Evolutionary conservation across 2,797 vertebrate genomes (phyloP).

Genomic region (Clamator glandarius): DNA sequence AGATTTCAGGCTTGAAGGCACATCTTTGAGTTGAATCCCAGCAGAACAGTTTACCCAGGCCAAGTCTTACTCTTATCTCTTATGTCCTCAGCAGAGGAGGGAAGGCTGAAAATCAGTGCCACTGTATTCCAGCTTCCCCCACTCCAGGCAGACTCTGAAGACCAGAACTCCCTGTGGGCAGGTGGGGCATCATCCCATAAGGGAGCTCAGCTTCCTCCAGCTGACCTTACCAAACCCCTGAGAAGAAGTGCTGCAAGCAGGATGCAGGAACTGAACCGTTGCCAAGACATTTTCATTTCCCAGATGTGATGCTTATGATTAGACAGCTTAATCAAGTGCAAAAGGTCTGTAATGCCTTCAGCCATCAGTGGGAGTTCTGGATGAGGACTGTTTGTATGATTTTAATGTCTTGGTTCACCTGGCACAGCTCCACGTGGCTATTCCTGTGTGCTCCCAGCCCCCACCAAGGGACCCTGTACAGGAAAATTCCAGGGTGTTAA

Average conservation of each 20-base stretch:
- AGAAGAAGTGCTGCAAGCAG: neutral
- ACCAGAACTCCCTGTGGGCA: neutral
- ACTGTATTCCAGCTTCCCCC: neutral
- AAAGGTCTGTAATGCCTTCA: neutral
- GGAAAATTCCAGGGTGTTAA: neutral
- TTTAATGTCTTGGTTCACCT: neutral
- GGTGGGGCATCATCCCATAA: rapidly evolving
- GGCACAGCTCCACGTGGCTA: neutral
- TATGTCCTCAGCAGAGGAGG: neutral
- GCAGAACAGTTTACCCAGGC: neutral
- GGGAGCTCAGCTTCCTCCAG: neutral
- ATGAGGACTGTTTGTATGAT: neutral
- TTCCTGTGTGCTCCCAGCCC: neutral
- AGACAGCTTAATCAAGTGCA: neutral
- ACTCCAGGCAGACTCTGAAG: neutral
- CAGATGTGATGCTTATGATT: neutral
- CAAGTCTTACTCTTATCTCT: neutral
- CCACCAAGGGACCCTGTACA: rapidly evolving
- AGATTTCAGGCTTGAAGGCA: neutral
- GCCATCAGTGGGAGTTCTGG: neutral
- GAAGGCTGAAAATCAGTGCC: rapidly evolving
- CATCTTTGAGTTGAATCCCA: neutral
- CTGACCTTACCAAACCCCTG: rapidly evolving
- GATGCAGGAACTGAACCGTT: neutral
- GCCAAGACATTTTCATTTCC: neutral